Conservation (phyloP, 2,113 vertebrate genomes). For the Callorhinus ursinus region DNA sequence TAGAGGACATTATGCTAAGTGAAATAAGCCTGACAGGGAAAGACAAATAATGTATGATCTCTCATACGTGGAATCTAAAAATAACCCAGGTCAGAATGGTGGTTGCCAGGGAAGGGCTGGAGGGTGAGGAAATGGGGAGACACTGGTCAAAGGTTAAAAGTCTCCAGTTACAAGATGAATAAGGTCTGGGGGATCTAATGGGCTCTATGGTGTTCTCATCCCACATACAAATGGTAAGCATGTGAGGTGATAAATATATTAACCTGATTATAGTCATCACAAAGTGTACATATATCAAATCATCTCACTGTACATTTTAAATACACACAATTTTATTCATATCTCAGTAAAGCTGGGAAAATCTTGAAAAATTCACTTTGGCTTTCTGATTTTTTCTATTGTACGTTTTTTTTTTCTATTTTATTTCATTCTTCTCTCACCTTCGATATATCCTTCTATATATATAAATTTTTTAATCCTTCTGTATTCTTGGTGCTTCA, state of each 20-base stretch:
- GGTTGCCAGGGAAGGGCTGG: neutral
- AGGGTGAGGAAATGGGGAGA: neutral
- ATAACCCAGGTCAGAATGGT: neutral
- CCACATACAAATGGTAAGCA: rapidly evolving
- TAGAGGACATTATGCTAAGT: neutral
- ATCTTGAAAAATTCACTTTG: neutral
- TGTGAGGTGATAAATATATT: neutral
- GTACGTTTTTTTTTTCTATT: neutral
- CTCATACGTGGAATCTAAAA: neutral
- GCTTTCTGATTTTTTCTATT: neutral
- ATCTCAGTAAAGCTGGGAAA: neutral
- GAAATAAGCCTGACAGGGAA: neutral
- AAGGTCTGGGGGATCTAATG: neutral
- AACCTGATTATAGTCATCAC: neutral
- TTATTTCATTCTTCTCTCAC: neutral
- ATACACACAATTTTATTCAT: neutral
- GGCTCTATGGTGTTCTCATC: rapidly evolving
- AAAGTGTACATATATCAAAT: neutral
- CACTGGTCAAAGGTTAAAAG: neutral
- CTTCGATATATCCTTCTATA: neutral
- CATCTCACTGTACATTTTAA: neutral
- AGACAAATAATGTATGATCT: neutral
- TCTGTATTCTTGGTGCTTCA: neutral
- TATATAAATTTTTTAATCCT: too few relatives aligned
- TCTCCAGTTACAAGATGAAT: neutral